Percentiles rank a stretch among this genome's conserved stretches.
These are phyloP conservation scores for Liasis olivaceus DNA, from an alignment of 2,797 vertebrate genomes.

Conservation along the genomic window DNA sequence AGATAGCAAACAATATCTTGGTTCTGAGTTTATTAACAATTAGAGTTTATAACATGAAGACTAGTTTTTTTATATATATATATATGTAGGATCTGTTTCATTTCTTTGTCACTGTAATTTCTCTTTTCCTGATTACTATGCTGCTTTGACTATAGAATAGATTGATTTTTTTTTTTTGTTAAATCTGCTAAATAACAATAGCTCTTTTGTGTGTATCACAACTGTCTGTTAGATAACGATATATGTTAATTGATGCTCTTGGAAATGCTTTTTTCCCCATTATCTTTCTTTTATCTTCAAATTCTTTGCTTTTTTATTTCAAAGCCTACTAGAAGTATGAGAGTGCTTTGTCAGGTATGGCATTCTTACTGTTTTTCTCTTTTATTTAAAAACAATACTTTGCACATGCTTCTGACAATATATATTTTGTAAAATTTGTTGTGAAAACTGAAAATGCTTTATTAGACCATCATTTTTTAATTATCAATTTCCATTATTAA, in stretches of 20 bases:
- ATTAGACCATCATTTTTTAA: conserved; percentile 1
- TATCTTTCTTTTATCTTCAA: conserved; percentile 88
- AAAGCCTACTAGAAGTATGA: conserved; percentile 99
- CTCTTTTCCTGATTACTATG: neutral
- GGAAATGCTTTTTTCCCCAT: conserved; percentile 65
- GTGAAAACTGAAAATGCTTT: conserved; percentile 36
- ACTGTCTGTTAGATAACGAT: conserved; percentile 51
- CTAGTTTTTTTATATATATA: neutral
- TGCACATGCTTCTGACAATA: conserved; percentile 31
- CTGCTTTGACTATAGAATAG: neutral
- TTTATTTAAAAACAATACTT: conserved; percentile 45
- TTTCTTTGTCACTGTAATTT: conserved; percentile 4
- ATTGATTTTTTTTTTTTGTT: conserved; percentile 51
- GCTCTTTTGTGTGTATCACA: conserved; percentile 39
- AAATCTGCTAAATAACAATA: conserved; percentile 10
- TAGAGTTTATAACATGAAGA: neutral
- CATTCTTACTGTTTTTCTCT: conserved; percentile 81
- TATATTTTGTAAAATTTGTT: conserved; percentile 44
- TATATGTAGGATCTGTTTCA: neutral
- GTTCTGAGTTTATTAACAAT: neutral
- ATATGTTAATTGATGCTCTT: conserved; percentile 63
- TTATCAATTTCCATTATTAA: neutral
- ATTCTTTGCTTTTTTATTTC: conserved; percentile 92
- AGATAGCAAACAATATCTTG: neutral
- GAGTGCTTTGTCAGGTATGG: conserved; percentile 99